A percentile compares a stretch with the other conserved stretches of the same genome.
phyloP scores from a whole-genome alignment of 2,113 vertebrate genomes.

The Rhinolophus ferrumequinum region DNA sequence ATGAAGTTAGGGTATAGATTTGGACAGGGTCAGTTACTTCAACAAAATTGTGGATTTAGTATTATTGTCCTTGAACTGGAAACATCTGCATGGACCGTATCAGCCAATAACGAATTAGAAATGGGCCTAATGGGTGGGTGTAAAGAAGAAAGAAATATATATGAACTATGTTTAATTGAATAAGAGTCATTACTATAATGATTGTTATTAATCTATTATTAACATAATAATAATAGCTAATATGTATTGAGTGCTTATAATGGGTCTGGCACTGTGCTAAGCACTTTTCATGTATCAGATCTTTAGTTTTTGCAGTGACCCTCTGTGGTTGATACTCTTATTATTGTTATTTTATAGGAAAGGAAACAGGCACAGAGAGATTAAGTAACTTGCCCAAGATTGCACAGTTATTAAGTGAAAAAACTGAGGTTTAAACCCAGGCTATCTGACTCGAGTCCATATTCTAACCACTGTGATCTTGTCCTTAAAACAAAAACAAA shows the following conservation, averaged over 20 bases:
- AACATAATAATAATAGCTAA: not conserved
- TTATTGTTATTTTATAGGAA: not conserved
- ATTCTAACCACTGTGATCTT: not conserved
- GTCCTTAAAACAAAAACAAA: not conserved
- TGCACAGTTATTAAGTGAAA: constrained; percentile 9
- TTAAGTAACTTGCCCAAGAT: not conserved
- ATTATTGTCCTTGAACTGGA: not conserved
- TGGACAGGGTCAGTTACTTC: not conserved
- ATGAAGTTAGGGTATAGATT: not conserved
- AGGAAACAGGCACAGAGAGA: not conserved
- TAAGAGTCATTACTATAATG: not conserved
- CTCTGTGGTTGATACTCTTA: not conserved
- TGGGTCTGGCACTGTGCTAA: not conserved
- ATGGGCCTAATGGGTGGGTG: not conserved
- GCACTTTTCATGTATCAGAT: not conserved
- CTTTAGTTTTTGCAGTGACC: not conserved
- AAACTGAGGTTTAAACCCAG: not conserved
- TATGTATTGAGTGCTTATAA: too few species aligned
- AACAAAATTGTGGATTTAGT: not conserved
- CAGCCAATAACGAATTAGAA: constrained; percentile 16
- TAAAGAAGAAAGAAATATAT: not conserved
- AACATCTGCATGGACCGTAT: not conserved
- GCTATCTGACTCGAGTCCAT: not conserved
- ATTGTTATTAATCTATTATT: not conserved
- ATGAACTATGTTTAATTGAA: not conserved